Conservation (phyloP, 1,140 invertebrate species). For the Danaus melanippus region DNA sequence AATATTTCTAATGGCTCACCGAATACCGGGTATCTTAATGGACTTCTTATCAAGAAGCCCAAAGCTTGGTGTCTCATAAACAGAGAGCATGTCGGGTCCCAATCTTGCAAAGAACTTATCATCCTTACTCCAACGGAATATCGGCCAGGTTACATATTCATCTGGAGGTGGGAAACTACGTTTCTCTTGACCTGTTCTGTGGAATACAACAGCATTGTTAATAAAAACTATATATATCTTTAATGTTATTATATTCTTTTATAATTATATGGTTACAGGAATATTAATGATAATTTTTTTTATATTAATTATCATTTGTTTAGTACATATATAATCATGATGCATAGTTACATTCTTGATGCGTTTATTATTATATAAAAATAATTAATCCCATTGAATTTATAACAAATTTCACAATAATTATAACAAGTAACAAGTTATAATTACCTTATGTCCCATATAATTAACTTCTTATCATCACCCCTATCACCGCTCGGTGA, state of each 20-base stretch:
- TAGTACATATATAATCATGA: no score
- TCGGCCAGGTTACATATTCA: slow-evolving; percentile 86
- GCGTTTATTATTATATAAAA: no score
- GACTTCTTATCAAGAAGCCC: slow-evolving; percentile 95
- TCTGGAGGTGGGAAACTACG: slow-evolving; percentile 90
- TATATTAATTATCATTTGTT: no score
- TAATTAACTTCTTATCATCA: slow-evolving; percentile 84
- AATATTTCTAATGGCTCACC: slow-evolving; percentile 29
- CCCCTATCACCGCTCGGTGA: slow-evolving; percentile 81
- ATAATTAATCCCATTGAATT: no score
- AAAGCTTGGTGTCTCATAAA: slow-evolving; percentile 97
- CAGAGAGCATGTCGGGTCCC: slow-evolving; percentile 86
- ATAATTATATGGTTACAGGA: no score
- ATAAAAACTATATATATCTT: no score
- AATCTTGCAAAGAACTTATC: slow-evolving; percentile 97
- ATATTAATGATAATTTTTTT: no score
- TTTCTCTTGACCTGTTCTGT: slow-evolving; percentile 90
- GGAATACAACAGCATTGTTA: background rate
- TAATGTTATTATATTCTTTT: no score
- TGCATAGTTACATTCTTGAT: no score
- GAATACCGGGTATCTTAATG: slow-evolving; percentile 91
- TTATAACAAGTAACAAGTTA: background rate
- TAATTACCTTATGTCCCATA: slow-evolving; percentile 92
- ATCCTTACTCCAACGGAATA: slow-evolving; percentile 98
- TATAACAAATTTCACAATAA: background rate